These are phyloP conservation scores for Tinamus major DNA, from an alignment of 2,797 vertebrate species.

Conservation along the genomic window DNA sequence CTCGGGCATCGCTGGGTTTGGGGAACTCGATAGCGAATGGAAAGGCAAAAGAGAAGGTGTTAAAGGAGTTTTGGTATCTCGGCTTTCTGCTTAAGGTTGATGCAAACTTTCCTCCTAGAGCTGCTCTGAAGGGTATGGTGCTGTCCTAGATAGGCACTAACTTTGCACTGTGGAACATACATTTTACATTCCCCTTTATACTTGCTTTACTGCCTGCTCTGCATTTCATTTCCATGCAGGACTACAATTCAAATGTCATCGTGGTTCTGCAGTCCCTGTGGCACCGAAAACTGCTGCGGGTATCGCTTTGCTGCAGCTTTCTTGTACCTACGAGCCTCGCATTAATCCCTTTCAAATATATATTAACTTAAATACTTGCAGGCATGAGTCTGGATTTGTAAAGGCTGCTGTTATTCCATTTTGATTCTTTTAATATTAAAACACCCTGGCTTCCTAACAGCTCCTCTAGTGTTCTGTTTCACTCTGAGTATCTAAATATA, in stretches of 20 bases:
- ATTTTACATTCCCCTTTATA: background rate
- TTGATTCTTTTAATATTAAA: background rate
- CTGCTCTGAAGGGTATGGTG: background rate
- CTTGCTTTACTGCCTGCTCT: background rate
- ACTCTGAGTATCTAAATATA: background rate
- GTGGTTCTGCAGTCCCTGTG: background rate
- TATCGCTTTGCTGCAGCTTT: background rate
- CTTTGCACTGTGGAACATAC: background rate
- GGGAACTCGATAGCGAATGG: no score
- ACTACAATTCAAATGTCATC: background rate
- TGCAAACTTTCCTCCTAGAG: background rate
- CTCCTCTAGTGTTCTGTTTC: background rate
- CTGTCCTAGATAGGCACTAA: background rate
- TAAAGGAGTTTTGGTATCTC: background rate
- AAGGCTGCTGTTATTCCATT: background rate
- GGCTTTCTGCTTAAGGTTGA: background rate
- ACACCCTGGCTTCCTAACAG: background rate
- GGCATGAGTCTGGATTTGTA: background rate
- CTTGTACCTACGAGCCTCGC: background rate
- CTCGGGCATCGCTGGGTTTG: no score
- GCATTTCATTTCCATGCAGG: background rate
- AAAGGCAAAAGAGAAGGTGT: background rate
- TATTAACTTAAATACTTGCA: no score
- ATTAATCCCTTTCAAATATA: background rate
- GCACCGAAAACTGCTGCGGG: background rate